Conservation (phyloP, 2,797 vertebrate species). For the Onychomys torridus region DNA sequence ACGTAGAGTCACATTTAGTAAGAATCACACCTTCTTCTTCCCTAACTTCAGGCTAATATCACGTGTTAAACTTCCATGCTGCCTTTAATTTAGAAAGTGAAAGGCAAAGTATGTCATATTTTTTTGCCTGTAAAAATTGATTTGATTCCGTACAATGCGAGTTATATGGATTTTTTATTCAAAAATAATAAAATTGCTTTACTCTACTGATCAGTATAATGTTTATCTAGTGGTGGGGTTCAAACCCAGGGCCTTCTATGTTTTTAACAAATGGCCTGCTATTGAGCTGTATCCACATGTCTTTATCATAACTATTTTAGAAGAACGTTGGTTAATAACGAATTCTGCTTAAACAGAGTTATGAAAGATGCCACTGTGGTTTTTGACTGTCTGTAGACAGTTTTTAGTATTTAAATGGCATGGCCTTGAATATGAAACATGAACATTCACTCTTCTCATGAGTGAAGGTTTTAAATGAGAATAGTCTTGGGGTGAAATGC, state of each 20-base stretch:
- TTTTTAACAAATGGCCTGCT: not conserved
- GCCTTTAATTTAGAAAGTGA: conserved; percentile 57
- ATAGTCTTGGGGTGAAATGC: conserved; percentile 78
- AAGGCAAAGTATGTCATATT: conserved; percentile 59
- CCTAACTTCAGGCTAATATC: conserved; percentile 68
- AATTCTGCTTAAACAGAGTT: conserved; percentile 79
- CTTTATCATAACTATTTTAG: conserved; percentile 63
- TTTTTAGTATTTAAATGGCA: conserved; percentile 75
- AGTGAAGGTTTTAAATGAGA: conserved; percentile 68
- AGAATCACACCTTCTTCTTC: conserved; percentile 56
- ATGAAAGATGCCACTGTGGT: conserved; percentile 72
- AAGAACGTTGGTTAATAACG: conserved; percentile 70
- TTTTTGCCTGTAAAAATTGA: conserved; percentile 61
- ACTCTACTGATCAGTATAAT: conserved; percentile 75
- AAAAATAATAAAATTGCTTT: conserved; percentile 68
- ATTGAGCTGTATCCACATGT: not conserved
- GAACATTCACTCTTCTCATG: conserved; percentile 57
- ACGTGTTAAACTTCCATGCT: conserved; percentile 20
- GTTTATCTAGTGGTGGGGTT: conserved; percentile 1
- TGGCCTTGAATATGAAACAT: conserved; percentile 83
- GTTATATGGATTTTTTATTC: conserved; percentile 64
- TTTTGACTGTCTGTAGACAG: not conserved
- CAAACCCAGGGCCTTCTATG: not conserved
- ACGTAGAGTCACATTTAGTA: conserved; percentile 55
- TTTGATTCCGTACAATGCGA: conserved; percentile 44